phyloP scores from a whole-genome alignment of 2,113 vertebrate genomes.

The rabbit (Oryctolagus cuniculus) region DNA sequence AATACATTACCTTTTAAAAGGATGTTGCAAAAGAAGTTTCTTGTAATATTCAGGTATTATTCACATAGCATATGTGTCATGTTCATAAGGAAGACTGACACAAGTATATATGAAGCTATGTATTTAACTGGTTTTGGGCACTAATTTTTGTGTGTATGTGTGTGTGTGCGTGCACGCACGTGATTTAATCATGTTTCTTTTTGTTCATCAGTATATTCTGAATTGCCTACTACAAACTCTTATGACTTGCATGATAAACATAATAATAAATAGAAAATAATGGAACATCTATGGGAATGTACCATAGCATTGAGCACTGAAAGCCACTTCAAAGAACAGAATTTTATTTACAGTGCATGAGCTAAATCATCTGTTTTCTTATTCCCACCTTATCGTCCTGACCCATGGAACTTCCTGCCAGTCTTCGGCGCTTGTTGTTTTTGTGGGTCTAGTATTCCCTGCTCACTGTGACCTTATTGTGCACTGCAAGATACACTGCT shows the following conservation, averaged over 20 bases:
- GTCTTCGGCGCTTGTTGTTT: background rate
- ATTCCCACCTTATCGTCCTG: background rate
- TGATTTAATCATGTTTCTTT: constrained; percentile 1
- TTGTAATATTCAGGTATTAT: background rate
- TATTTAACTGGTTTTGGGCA: background rate
- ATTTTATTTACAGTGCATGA: background rate
- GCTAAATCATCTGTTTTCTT: background rate
- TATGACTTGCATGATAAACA: background rate
- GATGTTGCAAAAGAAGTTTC: background rate
- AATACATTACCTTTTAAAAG: background rate
- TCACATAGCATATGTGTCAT: background rate
- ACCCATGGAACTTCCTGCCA: background rate
- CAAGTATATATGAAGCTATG: background rate
- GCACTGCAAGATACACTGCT: background rate
- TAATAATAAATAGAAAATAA: constrained; percentile 20
- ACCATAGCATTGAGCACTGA: background rate
- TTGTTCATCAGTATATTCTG: background rate
- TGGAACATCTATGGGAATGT: background rate
- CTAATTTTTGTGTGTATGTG: background rate
- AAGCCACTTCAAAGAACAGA: constrained; percentile 34
- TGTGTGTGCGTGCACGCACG: background rate
- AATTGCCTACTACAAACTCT: background rate
- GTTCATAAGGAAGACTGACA: background rate
- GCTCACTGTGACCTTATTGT: background rate
- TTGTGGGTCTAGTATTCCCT: background rate